Evolutionary conservation across 2,113 vertebrate genomes (phyloP).

Genomic region (Corythoichthys intestinalis): DNA sequence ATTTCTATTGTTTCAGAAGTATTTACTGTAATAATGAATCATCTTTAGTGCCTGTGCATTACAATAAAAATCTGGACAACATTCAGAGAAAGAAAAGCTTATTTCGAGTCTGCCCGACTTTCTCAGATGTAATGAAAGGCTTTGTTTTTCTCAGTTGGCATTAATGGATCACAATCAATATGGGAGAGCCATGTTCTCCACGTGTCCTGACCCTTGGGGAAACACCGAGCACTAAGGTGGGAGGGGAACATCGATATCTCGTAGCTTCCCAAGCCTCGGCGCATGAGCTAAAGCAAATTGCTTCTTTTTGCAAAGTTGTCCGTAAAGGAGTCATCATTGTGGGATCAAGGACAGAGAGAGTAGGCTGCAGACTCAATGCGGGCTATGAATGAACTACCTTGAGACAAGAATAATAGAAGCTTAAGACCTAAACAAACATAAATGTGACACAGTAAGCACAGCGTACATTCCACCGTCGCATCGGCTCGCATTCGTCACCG

Average conservation of each 20-base stretch:
- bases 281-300: conserved; percentile 15
- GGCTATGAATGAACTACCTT: conserved; percentile 1
- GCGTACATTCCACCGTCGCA: conserved; percentile 11
- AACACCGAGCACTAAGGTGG: conserved; percentile 39
- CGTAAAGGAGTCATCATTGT: conserved; percentile 20
- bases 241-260: conserved; percentile 45
- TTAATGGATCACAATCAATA: conserved; percentile 59
- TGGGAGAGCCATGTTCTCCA: conserved; percentile 30
- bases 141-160: conserved; percentile 56
- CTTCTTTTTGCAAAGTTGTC: conserved; percentile 8
- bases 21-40: no score
- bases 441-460: conserved; percentile 5
- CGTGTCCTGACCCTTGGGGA: conserved; percentile 50
- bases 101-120: conserved; percentile 48
- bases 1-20: no score
- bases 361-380: conserved; percentile 3
- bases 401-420: neutral
- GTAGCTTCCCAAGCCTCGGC: conserved; percentile 20
- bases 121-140: conserved; percentile 55
- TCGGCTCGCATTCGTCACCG: conserved; percentile 56
- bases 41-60: neutral
- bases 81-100: conserved; percentile 26
- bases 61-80: neutral
- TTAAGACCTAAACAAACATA: neutral
- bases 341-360: conserved; percentile 29